Percentiles rank a stretch among this genome's conserved stretches.
Evolutionary conservation across 2,113 vertebrate genomes (phyloP).

Genomic region (Talpa occidentalis): DNA sequence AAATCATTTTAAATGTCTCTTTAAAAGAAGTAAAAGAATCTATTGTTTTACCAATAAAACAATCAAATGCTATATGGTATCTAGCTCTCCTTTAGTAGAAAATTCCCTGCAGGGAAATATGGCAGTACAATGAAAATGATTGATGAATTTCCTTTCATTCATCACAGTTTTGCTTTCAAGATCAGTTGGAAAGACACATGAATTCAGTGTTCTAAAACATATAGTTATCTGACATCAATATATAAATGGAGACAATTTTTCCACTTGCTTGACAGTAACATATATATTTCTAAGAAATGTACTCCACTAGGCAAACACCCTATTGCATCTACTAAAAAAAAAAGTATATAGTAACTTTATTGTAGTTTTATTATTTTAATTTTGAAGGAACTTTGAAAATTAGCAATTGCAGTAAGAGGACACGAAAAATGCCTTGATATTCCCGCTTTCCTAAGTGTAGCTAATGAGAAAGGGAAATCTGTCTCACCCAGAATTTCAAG

Average conservation of each 20-base stretch:
- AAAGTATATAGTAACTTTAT: background rate
- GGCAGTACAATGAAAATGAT: constrained; percentile 1
- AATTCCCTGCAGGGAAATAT: constrained; percentile 24
- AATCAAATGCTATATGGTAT: background rate
- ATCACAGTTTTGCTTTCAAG: background rate
- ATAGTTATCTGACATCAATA: background rate
- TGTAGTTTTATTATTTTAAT: background rate
- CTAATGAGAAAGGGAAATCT: background rate
- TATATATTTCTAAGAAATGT: background rate
- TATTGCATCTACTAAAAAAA: background rate
- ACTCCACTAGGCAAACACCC: background rate
- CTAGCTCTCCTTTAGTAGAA: background rate
- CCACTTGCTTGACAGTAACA: background rate
- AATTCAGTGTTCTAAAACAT: background rate
- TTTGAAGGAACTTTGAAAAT: background rate
- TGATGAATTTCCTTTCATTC: background rate
- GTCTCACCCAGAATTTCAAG: background rate
- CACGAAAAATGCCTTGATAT: background rate
- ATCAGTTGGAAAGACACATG: background rate
- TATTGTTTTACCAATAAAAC: background rate
- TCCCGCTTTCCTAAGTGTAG: background rate
- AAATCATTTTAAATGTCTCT: background rate
- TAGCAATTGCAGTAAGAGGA: background rate
- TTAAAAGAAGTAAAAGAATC: background rate
- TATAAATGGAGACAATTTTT: background rate